Evolutionary conservation across 2,113 vertebrate genomes (phyloP), one percentile per base, ranked within the genome.

Genomic region (Muntiacus reevesi): DNA sequence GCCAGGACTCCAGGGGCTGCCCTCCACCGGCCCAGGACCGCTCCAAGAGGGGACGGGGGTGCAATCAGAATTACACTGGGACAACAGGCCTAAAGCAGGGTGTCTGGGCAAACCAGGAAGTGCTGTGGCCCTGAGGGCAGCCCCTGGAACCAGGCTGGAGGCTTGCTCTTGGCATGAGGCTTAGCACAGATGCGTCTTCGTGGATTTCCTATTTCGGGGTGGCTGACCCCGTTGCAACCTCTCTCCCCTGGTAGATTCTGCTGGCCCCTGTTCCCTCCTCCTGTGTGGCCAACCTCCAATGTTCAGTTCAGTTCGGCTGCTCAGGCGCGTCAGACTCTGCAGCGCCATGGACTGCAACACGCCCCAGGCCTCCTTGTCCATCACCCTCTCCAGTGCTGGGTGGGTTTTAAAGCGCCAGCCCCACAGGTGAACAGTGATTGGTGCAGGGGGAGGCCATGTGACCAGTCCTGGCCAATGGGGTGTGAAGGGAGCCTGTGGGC

Each of bases 161-260:
- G 8, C 43, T 28, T 1, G 0, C 62, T 33, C 30, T 7, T n/a
- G 25, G 8, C 30, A 14, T 50, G 47, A 64, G 71, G 19, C 83
- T 47, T 43, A n/a, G 10, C 3, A 15, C 15, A 7, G 14, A 7
- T 1, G 28, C n/a, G 19, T 30, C 50, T 54, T 28, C 30, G 2
- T 47, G 23, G 23, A 13, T 50, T 47, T 33, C 6, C 23, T 1
- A 1, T 50, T 57, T 86, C 1, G 0, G 14, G 9, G n/a, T 33
- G 43, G 27, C 23, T 30, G 54, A 4, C 9, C 27, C 27, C 0
- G 0, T 4, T 19, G 36, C 57, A 21, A 36, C 3, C 4, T 67
- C 82, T 64, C 43, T 6, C 33, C 50, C 43, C 50, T 33, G 9
- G 40, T 4, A 2, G 21, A 27, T 40, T 5, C 54, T 15, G 54